A percentile compares a stretch with the other conserved stretches of the same genome.
These are phyloP conservation scores for Callospermophilus lateralis DNA, from an alignment of 2,113 vertebrate species.

Conservation along the genomic window DNA sequence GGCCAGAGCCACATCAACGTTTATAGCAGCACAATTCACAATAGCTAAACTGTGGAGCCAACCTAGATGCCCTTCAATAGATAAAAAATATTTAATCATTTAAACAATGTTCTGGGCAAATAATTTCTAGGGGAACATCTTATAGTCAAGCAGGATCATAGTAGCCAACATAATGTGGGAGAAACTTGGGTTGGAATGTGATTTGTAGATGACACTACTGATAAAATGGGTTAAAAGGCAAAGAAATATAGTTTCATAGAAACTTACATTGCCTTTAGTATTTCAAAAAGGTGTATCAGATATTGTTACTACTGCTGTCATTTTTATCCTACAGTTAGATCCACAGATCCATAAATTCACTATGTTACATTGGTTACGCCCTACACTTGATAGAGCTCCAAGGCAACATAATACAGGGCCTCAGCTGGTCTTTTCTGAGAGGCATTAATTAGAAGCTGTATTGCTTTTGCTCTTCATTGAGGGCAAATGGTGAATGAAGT, in stretches of 20 bases:
- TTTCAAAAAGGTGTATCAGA: neutral
- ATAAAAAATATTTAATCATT: neutral
- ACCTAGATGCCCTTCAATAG: too few species aligned
- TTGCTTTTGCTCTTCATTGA: neutral
- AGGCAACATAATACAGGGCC: too few species aligned
- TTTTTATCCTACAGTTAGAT: neutral
- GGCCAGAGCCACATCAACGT: too few species aligned
- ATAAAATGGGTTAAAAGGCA: neutral
- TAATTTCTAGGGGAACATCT: neutral
- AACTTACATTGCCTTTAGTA: neutral
- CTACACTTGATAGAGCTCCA: neutral
- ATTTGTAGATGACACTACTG: neutral
- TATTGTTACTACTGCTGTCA: neutral
- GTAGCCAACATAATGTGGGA: neutral
- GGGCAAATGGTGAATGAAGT: neutral
- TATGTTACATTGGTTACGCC: neutral
- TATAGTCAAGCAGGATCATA: neutral
- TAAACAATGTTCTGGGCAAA: neutral
- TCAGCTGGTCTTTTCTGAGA: neutral
- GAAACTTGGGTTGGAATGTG: neutral
- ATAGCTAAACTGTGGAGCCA: too few species aligned
- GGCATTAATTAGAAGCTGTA: neutral
- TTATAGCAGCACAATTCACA: too few species aligned
- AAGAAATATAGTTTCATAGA: neutral
- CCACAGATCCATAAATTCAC: neutral